phyloP scores from a whole-genome alignment of 1,140 invertebrate genomes.

The Subanguina moxae region DNA sequence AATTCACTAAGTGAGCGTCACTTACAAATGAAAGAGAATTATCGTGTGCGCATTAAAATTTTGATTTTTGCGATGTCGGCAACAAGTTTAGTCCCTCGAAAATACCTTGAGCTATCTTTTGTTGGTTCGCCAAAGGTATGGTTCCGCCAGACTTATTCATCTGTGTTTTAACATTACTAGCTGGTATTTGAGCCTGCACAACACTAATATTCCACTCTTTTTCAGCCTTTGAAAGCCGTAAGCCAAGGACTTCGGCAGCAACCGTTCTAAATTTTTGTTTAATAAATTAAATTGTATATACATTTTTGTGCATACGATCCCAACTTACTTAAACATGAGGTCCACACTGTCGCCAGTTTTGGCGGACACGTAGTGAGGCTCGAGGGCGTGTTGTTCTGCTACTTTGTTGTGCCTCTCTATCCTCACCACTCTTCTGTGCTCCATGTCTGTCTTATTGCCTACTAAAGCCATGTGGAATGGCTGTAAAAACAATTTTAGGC shows the following conservation, averaged over 20 bases:
- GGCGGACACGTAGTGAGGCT: conserved; percentile 75
- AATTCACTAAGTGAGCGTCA: too few relatives aligned
- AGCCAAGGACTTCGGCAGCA: conserved; percentile 68
- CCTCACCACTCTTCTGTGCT: conserved; percentile 76
- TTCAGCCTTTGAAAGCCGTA: conserved; percentile 68
- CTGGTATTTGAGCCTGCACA: conserved; percentile 64
- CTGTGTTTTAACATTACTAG: too few relatives aligned
- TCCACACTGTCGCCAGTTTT: conserved; percentile 81
- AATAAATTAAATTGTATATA: conserved; percentile 2
- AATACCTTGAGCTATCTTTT: too few relatives aligned
- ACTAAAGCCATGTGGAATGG: conserved; percentile 71
- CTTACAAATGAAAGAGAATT: too few relatives aligned
- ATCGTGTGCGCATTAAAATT: too few relatives aligned
- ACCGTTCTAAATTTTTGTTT: conserved; percentile 64
- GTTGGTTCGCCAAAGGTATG: too few relatives aligned
- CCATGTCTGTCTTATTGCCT: conserved; percentile 82
- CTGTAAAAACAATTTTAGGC: too few relatives aligned
- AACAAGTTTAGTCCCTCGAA: too few relatives aligned
- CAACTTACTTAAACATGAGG: conserved; percentile 50
- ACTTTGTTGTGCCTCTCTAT: conserved; percentile 75
- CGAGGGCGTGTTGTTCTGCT: conserved; percentile 71
- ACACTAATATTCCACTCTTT: conserved; percentile 69
- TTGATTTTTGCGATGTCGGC: too few relatives aligned
- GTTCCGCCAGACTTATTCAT: too few relatives aligned
- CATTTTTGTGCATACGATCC: conserved; percentile 6